These are phyloP conservation scores for Ataeniobius toweri DNA, from an alignment of 2,797 vertebrate genomes.

Conservation along the genomic window DNA sequence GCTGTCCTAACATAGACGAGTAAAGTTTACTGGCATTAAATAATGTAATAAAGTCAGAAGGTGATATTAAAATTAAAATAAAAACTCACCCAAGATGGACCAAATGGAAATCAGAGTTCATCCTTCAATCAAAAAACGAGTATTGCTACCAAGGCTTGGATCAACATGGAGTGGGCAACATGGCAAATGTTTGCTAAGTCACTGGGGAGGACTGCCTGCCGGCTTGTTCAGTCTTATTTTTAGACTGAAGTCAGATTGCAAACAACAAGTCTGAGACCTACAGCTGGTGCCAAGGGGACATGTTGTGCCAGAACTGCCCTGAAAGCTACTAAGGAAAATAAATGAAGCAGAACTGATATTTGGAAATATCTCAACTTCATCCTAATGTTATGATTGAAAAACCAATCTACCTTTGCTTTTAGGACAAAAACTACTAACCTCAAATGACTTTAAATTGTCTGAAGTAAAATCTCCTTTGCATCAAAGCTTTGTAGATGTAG, in stretches of 20 bases:
- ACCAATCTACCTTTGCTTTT: no score
- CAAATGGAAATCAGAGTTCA: constrained; percentile 58
- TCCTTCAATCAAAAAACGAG: constrained; percentile 47
- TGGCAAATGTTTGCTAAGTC: constrained; percentile 67
- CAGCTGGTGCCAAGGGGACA: constrained; percentile 79
- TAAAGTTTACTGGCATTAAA: constrained; percentile 36
- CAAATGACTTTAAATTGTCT: background rate
- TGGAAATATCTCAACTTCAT: background rate
- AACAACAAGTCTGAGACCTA: constrained; percentile 59
- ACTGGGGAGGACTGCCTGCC: constrained; percentile 64
- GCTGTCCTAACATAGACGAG: constrained; percentile 23
- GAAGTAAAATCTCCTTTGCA: background rate
- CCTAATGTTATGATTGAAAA: background rate
- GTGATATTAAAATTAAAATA: constrained; percentile 21
- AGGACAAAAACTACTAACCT: background rate
- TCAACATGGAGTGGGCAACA: constrained; percentile 59
- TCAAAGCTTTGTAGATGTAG: background rate
- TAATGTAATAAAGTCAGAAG: constrained; percentile 24
- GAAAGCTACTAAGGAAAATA: constrained; percentile 7
- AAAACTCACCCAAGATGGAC: constrained; percentile 69
- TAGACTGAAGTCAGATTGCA: constrained; percentile 77
- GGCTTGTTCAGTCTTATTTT: constrained; percentile 74
- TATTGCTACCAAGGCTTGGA: constrained; percentile 39
- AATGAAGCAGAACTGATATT: background rate
- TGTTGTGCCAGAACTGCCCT: constrained; percentile 9